Conservation (phyloP, 2,797 vertebrate genomes). For the Sphenopsis melanotis region DNA sequence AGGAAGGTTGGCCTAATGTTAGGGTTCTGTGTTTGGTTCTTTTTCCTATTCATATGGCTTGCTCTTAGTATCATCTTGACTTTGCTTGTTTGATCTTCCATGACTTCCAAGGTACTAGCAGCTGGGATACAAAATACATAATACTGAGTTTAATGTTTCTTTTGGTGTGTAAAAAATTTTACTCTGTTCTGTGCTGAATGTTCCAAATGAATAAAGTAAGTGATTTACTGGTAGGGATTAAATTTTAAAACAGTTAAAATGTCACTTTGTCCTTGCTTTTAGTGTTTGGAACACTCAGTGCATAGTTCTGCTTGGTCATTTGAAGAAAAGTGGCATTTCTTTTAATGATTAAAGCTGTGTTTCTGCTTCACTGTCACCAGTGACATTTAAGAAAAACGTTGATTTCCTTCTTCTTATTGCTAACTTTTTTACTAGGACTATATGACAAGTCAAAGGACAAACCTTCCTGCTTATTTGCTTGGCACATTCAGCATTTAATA, state of each 20-base stretch:
- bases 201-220: background rate
- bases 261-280: background rate
- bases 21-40: background rate
- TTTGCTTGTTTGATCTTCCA: background rate
- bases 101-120: background rate
- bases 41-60: background rate
- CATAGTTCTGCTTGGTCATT: background rate
- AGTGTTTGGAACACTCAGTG: background rate
- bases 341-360: background rate
- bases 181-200: background rate
- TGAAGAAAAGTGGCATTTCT: slow-evolving; percentile 11
- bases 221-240: background rate
- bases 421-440: background rate
- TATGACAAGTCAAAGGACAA: background rate
- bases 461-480: background rate
- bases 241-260: background rate
- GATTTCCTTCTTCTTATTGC: background rate
- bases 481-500: background rate
- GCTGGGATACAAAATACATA: background rate
- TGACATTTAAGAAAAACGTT: slow-evolving; percentile 9
- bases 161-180: background rate
- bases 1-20: background rate
- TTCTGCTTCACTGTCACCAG: background rate
- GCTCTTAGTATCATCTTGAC: background rate
- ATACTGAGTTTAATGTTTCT: background rate